phyloP scores from a whole-genome alignment of 2,113 vertebrate genomes.

The Cacatua alba region DNA sequence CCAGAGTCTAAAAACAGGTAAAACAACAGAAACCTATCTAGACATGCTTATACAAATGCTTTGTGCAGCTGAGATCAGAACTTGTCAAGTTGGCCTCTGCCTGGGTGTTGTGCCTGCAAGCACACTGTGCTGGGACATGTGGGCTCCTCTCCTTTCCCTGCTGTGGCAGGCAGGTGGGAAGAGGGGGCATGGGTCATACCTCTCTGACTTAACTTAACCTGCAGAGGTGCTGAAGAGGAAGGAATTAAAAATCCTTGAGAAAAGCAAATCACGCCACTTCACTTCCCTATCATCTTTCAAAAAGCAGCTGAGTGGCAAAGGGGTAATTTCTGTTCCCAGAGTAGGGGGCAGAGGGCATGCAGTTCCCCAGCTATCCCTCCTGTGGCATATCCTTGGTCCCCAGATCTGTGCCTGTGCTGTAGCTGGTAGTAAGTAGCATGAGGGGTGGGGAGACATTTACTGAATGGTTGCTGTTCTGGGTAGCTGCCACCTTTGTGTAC shows the following conservation, averaged over 20 bases:
- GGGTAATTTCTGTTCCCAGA: neutral
- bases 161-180: neutral
- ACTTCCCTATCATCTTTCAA: neutral
- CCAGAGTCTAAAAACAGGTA: neutral
- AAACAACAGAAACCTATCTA: neutral
- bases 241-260: neutral
- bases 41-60: neutral
- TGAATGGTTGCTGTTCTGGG: neutral
- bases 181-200: neutral
- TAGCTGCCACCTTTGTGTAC: rapidly evolving
- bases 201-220: neutral
- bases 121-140: neutral
- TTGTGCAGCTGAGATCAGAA: neutral
- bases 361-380: neutral
- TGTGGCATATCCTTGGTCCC: neutral
- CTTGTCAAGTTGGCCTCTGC: neutral
- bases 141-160: neutral
- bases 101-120: neutral
- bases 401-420: neutral
- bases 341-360: neutral
- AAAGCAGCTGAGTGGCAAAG: neutral
- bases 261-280: neutral
- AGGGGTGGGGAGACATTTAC: neutral
- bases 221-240: neutral
- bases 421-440: neutral